Percentiles rank a stretch among this genome's conserved stretches.
Evolutionary conservation across 1,140 invertebrate species (phyloP).

Genomic region (Zaprionus vittiger): DNA sequence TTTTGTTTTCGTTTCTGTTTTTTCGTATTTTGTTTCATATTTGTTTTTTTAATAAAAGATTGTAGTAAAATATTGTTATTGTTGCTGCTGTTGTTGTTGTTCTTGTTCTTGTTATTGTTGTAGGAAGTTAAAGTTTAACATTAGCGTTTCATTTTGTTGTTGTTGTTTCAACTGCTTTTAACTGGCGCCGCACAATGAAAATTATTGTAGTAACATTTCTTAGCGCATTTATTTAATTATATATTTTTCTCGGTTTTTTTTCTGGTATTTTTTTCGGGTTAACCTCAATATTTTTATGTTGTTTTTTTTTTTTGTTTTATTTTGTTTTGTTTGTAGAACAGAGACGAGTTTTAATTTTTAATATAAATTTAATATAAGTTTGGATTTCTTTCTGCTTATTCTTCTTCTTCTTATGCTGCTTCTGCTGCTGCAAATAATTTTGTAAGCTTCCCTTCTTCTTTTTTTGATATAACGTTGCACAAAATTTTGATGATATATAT

Average conservation of each 20-base stretch:
- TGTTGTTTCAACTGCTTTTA: constrained; percentile 17
- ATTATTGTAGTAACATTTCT: constrained; percentile 60
- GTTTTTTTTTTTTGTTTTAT: constrained; percentile 31
- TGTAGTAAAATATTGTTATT: constrained; percentile 49
- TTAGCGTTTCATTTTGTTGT: constrained; percentile 31
- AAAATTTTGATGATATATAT: constrained; percentile 72
- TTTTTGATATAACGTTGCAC: constrained; percentile 79
- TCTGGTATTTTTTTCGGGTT: constrained; percentile 36
- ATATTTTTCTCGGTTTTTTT: constrained; percentile 21
- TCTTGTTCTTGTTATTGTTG: constrained; percentile 21
- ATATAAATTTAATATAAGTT: constrained; percentile 25
- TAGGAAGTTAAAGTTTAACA: constrained; percentile 43
- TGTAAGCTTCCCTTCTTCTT: constrained; percentile 10
- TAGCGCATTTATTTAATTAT: constrained; percentile 37
- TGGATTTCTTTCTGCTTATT: constrained; percentile 6
- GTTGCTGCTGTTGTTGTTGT: constrained; percentile 5
- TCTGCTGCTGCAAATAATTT: constrained; percentile 57
- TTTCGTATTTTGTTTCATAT: constrained; percentile 33
- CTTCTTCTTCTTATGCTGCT: constrained; percentile 18
- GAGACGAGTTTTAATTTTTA: constrained; percentile 33
- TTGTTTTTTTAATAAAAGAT: constrained; percentile 34
- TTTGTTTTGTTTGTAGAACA: constrained; percentile 37
- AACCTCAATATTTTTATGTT: constrained; percentile 14
- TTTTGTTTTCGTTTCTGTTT: constrained; percentile 16
- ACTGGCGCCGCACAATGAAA: constrained; percentile 74